Evolutionary conservation across 2,888 invertebrate species (phyloP).

Genomic region (Leptinotarsa tumamoca): DNA sequence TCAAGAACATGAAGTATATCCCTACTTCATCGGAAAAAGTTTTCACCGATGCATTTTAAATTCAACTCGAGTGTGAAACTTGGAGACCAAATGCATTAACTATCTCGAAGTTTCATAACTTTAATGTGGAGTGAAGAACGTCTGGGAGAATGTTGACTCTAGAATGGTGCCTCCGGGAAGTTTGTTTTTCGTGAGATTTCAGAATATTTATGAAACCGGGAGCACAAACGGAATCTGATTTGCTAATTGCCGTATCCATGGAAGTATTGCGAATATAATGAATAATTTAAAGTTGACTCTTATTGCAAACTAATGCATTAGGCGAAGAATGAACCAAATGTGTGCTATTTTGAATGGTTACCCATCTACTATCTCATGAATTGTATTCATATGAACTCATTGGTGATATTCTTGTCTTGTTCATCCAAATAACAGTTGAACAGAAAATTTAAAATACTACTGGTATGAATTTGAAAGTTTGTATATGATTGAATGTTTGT

Average conservation of each 20-base stretch:
- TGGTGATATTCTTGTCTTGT: too few relatives aligned
- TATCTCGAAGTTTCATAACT: constrained; percentile 4
- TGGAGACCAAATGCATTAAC: constrained; percentile 4
- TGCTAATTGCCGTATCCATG: constrained; percentile 4
- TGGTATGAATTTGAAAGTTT: too few relatives aligned
- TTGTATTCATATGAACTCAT: too few relatives aligned
- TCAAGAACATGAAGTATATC: background rate
- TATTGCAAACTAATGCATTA: background rate
- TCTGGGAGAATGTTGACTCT: constrained; percentile 17
- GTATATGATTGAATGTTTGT: too few relatives aligned
- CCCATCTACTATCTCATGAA: too few relatives aligned
- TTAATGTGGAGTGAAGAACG: background rate
- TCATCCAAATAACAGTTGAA: too few relatives aligned
- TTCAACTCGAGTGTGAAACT: background rate
- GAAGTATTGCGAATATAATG: background rate
- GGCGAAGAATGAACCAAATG: too few relatives aligned
- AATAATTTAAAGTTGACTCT: background rate
- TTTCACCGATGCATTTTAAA: constrained; percentile 6
- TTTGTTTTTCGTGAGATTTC: constrained; percentile 8
- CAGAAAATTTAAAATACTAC: too few relatives aligned
- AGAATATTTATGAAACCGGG: constrained; percentile 8
- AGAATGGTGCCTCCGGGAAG: background rate
- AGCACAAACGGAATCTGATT: constrained; percentile 2
- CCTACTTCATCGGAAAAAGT: background rate
- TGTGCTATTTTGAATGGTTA: too few relatives aligned